phyloP scores from a whole-genome alignment of 1,140 invertebrate species.

The Cardiocondyla obscurior region DNA sequence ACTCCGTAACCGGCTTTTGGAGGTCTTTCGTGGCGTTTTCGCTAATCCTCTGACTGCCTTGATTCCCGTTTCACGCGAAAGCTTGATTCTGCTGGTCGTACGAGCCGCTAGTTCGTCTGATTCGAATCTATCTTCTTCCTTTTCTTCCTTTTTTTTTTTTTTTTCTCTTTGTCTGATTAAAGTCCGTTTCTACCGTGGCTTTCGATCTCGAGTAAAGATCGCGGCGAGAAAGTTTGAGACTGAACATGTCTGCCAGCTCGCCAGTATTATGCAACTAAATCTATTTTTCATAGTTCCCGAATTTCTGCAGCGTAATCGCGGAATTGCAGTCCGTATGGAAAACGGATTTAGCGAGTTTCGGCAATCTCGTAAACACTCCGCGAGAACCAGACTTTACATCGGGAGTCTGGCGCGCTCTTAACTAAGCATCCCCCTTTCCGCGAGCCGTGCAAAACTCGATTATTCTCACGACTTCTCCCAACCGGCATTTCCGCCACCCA shows the following conservation, averaged over 20 bases:
- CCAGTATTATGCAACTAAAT: background rate
- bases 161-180: background rate
- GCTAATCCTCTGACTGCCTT: background rate
- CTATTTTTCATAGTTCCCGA: slow-evolving; percentile 10
- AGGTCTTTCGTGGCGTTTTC: slow-evolving; percentile 24
- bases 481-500: background rate
- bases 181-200: background rate
- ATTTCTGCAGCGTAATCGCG: slow-evolving; percentile 9
- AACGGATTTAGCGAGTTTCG: slow-evolving; percentile 30
- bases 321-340: slow-evolving; percentile 24
- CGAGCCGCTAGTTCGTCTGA: background rate
- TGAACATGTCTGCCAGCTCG: background rate
- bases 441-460: slow-evolving; percentile 25
- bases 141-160: background rate
- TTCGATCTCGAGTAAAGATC: background rate
- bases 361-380: slow-evolving; percentile 26
- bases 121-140: background rate
- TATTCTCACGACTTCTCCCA: slow-evolving; percentile 20
- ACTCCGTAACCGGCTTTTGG: background rate
- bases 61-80: slow-evolving; percentile 13
- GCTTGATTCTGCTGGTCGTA: background rate
- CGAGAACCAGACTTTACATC: slow-evolving; percentile 10
- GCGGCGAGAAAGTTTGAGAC: background rate
- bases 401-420: background rate
- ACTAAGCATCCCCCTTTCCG: background rate